Conservation (phyloP, 1,140 invertebrate genomes). For the Pygmarrhopalites habei region DNA sequence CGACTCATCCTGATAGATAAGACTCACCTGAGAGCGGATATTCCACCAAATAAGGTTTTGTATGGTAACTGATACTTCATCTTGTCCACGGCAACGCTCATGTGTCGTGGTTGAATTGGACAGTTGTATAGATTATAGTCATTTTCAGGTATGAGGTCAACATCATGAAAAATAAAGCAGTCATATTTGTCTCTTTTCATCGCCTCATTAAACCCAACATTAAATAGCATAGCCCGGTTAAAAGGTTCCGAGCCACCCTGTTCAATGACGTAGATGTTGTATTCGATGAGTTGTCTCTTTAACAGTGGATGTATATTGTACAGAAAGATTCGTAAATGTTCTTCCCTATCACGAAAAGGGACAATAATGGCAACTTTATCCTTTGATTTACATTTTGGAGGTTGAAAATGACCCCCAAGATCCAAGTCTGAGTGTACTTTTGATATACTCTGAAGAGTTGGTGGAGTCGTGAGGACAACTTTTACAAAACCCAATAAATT, state of each 20-base stretch:
- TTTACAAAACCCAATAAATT: slow-evolving; percentile 21
- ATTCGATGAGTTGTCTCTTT: slow-evolving; percentile 35
- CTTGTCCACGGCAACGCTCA: slow-evolving; percentile 51
- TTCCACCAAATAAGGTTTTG: slow-evolving; percentile 36
- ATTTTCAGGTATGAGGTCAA: slow-evolving; percentile 62
- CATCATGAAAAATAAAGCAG: slow-evolving; percentile 94
- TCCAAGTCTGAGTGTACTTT: slow-evolving; percentile 23
- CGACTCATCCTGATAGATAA: too few relatives aligned
- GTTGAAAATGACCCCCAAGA: slow-evolving; percentile 32
- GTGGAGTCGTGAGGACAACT: slow-evolving; percentile 25
- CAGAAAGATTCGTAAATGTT: slow-evolving; percentile 34
- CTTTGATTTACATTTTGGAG: slow-evolving; percentile 19
- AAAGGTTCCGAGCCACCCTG: slow-evolving; percentile 54
- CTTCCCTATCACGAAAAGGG: slow-evolving; percentile 37
- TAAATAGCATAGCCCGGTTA: slow-evolving; percentile 89
- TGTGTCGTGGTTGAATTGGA: slow-evolving; percentile 81
- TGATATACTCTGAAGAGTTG: slow-evolving; percentile 23
- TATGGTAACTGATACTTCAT: slow-evolving; percentile 39
- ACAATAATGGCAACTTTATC: slow-evolving; percentile 38
- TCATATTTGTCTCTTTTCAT: slow-evolving; percentile 61
- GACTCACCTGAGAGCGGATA: slow-evolving; percentile 62
- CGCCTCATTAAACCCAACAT: slow-evolving; percentile 86
- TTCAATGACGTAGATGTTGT: slow-evolving; percentile 38
- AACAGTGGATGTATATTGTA: slow-evolving; percentile 35
- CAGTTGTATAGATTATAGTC: slow-evolving; percentile 86